A percentile compares a stretch with the other conserved stretches of the same genome.
These are phyloP conservation scores for Halictus ligatus DNA, from an alignment of 2,888 invertebrate species.

Conservation along the genomic window DNA sequence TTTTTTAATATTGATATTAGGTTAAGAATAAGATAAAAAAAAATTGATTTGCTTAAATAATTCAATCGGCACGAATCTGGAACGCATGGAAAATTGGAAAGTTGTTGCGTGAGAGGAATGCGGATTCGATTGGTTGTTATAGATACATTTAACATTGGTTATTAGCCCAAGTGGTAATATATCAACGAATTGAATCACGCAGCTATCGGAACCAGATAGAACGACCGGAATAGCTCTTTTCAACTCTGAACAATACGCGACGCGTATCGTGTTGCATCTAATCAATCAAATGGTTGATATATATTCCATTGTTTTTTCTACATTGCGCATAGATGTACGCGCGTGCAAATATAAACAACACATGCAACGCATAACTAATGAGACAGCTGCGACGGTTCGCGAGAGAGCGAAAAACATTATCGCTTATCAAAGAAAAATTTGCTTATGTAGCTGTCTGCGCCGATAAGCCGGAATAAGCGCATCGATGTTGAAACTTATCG, in stretches of 20 bases:
- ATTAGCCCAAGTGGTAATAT: background rate
- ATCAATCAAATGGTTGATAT: constrained; percentile 19
- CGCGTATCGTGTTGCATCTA: background rate
- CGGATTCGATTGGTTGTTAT: background rate
- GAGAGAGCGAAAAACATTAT: background rate
- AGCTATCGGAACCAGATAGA: background rate
- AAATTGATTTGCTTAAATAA: background rate
- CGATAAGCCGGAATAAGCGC: background rate
- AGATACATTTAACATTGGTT: background rate
- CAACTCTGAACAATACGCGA: background rate
- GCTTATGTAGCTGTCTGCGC: background rate
- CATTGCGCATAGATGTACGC: background rate
- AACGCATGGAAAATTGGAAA: background rate
- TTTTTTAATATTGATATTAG: too few relatives aligned
- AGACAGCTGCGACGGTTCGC: background rate
- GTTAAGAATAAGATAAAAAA: background rate
- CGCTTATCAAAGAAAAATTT: constrained; percentile 5
- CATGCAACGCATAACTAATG: background rate
- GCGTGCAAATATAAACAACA: background rate
- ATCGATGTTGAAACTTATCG: constrained; percentile 11
- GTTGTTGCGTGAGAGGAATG: background rate
- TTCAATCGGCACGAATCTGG: background rate
- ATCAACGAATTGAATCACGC: background rate
- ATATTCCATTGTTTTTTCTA: constrained; percentile 3
- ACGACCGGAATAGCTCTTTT: background rate